These are phyloP conservation scores for Orcinus orca DNA, from an alignment of 2,113 vertebrate genomes.

Conservation along the genomic window DNA sequence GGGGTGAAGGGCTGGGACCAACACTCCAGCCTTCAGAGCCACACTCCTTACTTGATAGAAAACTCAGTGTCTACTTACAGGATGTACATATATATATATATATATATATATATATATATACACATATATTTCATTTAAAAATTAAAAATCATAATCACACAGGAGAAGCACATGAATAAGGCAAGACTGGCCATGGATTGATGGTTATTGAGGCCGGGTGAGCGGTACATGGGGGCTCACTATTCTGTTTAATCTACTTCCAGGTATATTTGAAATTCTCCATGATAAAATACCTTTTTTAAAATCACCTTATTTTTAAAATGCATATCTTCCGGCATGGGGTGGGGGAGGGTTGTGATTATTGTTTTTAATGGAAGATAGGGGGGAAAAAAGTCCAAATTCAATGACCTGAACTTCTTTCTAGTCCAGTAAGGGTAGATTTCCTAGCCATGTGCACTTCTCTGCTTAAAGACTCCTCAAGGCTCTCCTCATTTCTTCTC, in stretches of 20 bases:
- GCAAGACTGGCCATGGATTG: neutral
- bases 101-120: neutral
- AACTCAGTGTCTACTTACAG: neutral
- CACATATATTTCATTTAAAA: neutral
- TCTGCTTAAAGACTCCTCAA: neutral
- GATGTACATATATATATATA: too few relatives aligned
- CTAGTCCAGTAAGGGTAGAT: neutral
- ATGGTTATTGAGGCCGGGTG: neutral
- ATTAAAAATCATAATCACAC: neutral
- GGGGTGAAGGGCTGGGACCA: neutral
- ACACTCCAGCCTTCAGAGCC: neutral
- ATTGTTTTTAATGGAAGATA: slow-evolving; percentile 19
- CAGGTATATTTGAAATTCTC: neutral
- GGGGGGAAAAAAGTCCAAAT: neutral
- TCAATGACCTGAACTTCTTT: neutral
- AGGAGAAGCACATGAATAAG: neutral
- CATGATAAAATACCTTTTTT: neutral
- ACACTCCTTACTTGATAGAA: neutral
- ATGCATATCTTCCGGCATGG: neutral
- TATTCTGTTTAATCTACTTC: neutral
- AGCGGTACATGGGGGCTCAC: neutral
- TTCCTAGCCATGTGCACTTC: neutral
- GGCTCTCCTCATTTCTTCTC: neutral
- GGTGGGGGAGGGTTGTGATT: neutral
- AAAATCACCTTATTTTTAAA: slow-evolving; percentile 35